Evolutionary conservation across 1,140 invertebrate genomes (phyloP), one percentile per base, ranked within the genome.

Genomic region (Cydia splendana): DNA sequence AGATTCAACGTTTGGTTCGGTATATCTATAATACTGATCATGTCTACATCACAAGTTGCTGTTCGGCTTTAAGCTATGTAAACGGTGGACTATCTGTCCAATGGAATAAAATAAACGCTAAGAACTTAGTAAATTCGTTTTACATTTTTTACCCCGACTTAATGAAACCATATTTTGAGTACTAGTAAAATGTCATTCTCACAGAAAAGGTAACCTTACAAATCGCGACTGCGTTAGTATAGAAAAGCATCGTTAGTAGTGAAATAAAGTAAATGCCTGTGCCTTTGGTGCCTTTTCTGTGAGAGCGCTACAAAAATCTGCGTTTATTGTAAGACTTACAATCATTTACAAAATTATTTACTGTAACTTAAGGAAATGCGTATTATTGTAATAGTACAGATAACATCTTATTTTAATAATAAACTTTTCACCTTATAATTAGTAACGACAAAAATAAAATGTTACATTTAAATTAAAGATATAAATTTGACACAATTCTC

Each of bases 1-100:
- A 74, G 79, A 79, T 67, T 78, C 76, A 80, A 82, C 80, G 77
- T 78, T 85, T 87, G 83, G 84, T 87, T 85, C 81, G 76, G 82
- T 82, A 82, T 75, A 75, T 79, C 51, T 75, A 48, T 85, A 85
- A 86, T 85, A 87, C 84, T 85, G 84, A 80, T 82, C 48, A 53
- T 69, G 69, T 42, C 79, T 57, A 77, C 77, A 57, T 53, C 53
- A 62, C 67, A 71, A 71, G 15, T 38, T 42, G 34, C 67, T 13
- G 10, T 71, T 45, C 38, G 15, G 4, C 6, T 62, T 13, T 69
- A 69, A 34, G 28, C 20, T 71, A 42, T 71, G 67, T 42, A 42
- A 71, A n/a, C 5, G 7, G 65, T 65, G 28, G 15, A 15, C 2
- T 38, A 30, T 7, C 48, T 53, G 67, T 71, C 28, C 15, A 15